Conservation (phyloP, 2,113 vertebrate genomes). For the Caloenas nicobarica region DNA sequence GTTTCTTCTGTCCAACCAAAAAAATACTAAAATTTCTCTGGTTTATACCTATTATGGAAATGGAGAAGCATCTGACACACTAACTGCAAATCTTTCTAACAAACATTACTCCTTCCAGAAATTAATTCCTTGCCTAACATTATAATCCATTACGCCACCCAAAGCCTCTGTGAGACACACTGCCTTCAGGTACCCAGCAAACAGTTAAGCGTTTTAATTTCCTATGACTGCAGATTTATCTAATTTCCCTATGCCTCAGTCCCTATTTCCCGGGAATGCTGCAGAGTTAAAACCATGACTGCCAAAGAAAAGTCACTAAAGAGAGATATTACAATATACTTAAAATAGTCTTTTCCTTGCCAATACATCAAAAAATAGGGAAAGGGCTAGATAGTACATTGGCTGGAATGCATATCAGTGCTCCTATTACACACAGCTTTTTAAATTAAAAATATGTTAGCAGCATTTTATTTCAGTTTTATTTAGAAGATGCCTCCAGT, state of each 20-base stretch:
- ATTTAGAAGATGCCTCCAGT: background rate
- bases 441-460: background rate
- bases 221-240: background rate
- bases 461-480: background rate
- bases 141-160: background rate
- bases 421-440: background rate
- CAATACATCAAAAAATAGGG: background rate
- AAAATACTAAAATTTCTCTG: background rate
- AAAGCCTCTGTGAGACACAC: background rate
- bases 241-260: background rate
- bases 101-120: background rate
- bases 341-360: background rate
- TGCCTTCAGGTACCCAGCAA: background rate
- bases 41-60: constrained; percentile 10
- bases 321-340: background rate
- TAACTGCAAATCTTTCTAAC: background rate
- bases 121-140: background rate
- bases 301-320: background rate
- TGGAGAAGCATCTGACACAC: background rate
- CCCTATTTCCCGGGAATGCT: background rate
- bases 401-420: background rate
- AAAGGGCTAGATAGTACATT: background rate
- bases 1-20: background rate
- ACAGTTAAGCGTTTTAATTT: background rate
- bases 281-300: background rate